Evolutionary conservation across 2,113 vertebrate species (phyloP), one percentile per base, ranked within the genome.

Genomic region (Craseonycteris thonglongyai): DNA sequence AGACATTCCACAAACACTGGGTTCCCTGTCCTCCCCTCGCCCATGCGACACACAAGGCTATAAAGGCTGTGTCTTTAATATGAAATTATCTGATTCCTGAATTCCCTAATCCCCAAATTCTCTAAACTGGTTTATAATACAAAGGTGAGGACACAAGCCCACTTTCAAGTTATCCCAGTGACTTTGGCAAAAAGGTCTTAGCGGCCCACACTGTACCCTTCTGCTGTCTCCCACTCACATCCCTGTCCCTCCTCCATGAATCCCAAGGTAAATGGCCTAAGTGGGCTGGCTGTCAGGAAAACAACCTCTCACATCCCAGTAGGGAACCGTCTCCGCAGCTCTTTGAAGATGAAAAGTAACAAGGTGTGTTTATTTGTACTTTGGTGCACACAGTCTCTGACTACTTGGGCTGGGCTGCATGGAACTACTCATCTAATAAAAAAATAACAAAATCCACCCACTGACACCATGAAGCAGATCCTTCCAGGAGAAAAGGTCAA

Each of bases 361-460:
- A 63, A 89, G 84, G 96, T 94, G 51, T 97, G 93, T 97, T 97
- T 97, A 93, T 96, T 97, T 96, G 87, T 92, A 96, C 90, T 94
- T 45, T 2, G 2, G 56, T n/a, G 35, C 22, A 89, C 38, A 40
- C 66, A 54, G 92, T 11, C 69, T 83, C 90, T n/a, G 42, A 47
- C 21, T 24, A 76, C 24, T 56, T n/a, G 2, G 22, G 80, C 63
- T 51, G 45, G 16, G 82, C 54, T n/a, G 3, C 9, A 24, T 0
- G 1, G 5, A 35, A 35, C 66, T 4, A 38, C 90, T 89, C 38
- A 38, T 40, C 28, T 78, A 24, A 6, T 95, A 93, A 87, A 96
- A 94, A 72, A 92, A 38, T 28, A 85, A 92, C 71, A 85, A 93
- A 91, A 78, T 14, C 84, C 35, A 80, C 84, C 47, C 0, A 5